phyloP scores from a whole-genome alignment of 2,888 invertebrate species.

The Ectemnius continuus region DNA sequence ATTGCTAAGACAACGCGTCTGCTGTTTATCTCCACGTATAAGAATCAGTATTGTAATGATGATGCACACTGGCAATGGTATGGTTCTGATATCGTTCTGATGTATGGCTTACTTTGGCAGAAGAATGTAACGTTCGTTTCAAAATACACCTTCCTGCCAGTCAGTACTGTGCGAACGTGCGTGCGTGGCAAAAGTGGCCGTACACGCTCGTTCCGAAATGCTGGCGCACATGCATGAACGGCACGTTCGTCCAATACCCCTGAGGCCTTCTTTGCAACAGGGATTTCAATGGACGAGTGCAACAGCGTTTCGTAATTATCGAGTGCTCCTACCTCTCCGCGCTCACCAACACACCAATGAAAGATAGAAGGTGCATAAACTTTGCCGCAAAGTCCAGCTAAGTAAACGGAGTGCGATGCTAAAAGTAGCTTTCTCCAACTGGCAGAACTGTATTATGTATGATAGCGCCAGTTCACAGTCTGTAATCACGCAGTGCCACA shows the following conservation, averaged over 20 bases:
- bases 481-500: too few species aligned
- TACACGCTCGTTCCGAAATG: not conserved
- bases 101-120: conserved; percentile 1
- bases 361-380: too few species aligned
- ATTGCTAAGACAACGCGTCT: conserved; percentile 43
- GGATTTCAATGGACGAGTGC: conserved; percentile 2
- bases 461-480: too few species aligned
- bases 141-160: conserved; percentile 1
- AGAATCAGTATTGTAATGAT: not conserved
- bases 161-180: conserved; percentile 20
- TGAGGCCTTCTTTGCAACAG: not conserved
- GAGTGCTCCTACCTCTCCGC: not conserved
- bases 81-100: not conserved
- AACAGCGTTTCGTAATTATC: not conserved
- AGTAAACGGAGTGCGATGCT: too few species aligned
- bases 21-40: conserved; percentile 36
- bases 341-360: too few species aligned
- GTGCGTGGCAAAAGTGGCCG: conserved; percentile 10
- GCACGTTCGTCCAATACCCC: not conserved
- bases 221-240: not conserved
- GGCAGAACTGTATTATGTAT: too few species aligned
- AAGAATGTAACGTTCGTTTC: conserved; percentile 22
- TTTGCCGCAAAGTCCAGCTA: too few species aligned
- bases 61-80: not conserved
- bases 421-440: too few species aligned